Conservation (phyloP, 2,797 vertebrate genomes). For the Petrocephalus sullivani region DNA sequence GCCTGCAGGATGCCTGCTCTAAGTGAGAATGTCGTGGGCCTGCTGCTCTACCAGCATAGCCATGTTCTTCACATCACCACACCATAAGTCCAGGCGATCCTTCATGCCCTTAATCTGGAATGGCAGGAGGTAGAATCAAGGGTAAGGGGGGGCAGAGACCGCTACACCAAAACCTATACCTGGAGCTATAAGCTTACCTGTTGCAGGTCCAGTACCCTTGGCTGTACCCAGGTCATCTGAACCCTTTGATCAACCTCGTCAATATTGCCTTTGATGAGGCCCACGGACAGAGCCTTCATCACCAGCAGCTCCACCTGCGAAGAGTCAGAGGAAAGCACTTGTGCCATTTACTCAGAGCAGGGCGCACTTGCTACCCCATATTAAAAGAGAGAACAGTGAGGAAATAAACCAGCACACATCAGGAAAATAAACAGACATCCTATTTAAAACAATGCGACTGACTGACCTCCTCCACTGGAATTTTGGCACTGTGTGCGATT, state of each 20-base stretch:
- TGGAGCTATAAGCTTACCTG: conserved; percentile 65
- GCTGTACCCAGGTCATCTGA: conserved; percentile 99
- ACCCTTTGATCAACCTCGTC: conserved; percentile 93
- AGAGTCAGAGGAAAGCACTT: background rate
- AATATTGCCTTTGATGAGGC: conserved; percentile 89
- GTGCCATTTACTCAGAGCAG: background rate
- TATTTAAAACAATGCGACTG: background rate
- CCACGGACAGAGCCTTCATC: conserved; percentile 94
- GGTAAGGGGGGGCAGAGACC: background rate
- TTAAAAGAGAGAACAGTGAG: background rate
- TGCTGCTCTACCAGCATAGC: conserved; percentile 94
- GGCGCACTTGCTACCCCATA: background rate
- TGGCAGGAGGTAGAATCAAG: conserved; percentile 20
- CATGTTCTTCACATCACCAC: conserved; percentile 91
- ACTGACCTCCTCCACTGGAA: conserved; percentile 83
- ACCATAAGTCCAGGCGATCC: conserved; percentile 91
- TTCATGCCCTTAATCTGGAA: conserved; percentile 95
- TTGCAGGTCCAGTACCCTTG: conserved; percentile 84
- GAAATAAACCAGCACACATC: background rate
- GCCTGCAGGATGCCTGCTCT: conserved; percentile 22
- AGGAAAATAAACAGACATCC: background rate
- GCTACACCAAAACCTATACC: background rate
- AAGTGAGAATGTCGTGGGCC: conserved; percentile 95
- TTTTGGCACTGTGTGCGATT: conserved; percentile 85
- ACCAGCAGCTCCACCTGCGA: conserved; percentile 90